Base-by-base conservation (phyloP, 2,797 vertebrate species). In the Neostethus bicornis region DNA sequence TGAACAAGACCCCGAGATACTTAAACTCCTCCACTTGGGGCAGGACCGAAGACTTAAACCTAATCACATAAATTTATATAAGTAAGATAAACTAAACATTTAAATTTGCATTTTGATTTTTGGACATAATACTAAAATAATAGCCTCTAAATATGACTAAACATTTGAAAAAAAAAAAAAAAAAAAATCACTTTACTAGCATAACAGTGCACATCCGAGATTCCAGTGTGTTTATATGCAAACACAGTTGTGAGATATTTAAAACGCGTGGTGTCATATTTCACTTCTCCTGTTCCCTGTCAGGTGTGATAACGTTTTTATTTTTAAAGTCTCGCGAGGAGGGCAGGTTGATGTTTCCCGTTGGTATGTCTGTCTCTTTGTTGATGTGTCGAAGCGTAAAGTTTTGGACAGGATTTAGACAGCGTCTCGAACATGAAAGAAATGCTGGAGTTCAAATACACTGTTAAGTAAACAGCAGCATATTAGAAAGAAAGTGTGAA, bases 401-500 rank as follows among this genome's bases (percentile, higher is more conserved):
- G 45, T 31, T 67, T 54, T 54, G 17, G 31, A 61, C 39, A 54
- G 57, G 44, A 38, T 53, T 60, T 38, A 38, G 51, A 54, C 49
- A 43, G 17, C 31, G 29, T 23, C 43, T 37, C 35, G 24, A 51
- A 53, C 59, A 53, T 62, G 42, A 53, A 62, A 53, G 50, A 62
- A 47, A 39, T n/a, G 16, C 34, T n/a, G 35, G n/a, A 47, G 59
- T 62, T 62, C 50, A 61, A 62, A 62, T 53, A 41, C 24, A 46
- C 41, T n/a, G 37, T 28, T 43, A 44, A 57, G 20, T 24, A 48
- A 63, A 32, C 10, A 10, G 32, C 49, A 45, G 25, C 12, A 25
- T 28, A 31, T 57, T n/a, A 39, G 54, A 57, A 23, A 31, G 56
- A 24, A 12, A 19, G 11, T 31, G 2, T 45, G 34, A 32, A 45